phyloP scores from a whole-genome alignment of 2,113 vertebrate species.

The Brachypteracias leptosomus region DNA sequence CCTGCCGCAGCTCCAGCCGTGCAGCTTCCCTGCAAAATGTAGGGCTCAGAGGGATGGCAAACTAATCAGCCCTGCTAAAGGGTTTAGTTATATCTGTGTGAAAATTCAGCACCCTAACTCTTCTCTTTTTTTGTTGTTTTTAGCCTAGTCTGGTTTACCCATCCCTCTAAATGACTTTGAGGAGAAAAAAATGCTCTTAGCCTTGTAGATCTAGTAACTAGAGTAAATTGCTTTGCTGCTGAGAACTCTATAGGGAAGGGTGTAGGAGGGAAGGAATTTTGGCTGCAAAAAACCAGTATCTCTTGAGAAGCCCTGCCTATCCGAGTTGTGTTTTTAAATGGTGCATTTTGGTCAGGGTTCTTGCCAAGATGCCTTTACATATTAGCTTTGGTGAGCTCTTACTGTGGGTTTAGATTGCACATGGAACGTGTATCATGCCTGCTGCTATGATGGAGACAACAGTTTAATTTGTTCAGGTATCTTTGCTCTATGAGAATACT shows the following conservation, averaged over 20 bases:
- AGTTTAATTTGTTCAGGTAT: background rate
- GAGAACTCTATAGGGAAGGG: background rate
- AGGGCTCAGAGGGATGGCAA: background rate
- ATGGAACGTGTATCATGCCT: background rate
- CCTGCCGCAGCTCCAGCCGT: fast-evolving
- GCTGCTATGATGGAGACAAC: background rate
- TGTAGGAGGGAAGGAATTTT: constrained; percentile 41
- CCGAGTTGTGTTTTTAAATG: background rate
- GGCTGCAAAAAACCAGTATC: background rate
- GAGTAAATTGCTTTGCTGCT: background rate
- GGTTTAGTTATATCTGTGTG: background rate
- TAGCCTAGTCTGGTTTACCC: background rate
- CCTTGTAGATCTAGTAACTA: background rate
- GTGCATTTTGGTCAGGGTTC: background rate
- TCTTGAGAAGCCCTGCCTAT: constrained; percentile 13
- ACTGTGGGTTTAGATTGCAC: background rate
- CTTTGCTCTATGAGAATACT: background rate
- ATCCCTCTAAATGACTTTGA: background rate
- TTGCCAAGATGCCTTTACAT: background rate
- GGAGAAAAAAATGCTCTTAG: background rate
- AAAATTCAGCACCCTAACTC: background rate
- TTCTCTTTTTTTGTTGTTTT: background rate
- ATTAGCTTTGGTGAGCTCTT: background rate
- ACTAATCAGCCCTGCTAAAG: background rate
- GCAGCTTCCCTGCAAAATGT: background rate